Conservation (phyloP, 2,888 invertebrate genomes). For the Ormyrus rosae region DNA sequence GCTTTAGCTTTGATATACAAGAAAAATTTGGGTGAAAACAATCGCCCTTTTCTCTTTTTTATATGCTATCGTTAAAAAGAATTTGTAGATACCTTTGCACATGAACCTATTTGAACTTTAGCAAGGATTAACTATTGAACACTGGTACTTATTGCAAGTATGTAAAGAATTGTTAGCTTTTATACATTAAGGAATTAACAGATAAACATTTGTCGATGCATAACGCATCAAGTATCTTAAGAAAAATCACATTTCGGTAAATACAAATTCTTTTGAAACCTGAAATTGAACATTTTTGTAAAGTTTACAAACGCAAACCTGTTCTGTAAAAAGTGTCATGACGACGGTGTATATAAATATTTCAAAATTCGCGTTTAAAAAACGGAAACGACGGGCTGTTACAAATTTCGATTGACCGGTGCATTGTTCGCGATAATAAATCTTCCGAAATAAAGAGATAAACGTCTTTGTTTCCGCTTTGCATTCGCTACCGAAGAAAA, state of each 20-base stretch:
- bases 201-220: background rate
- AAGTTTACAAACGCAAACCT: constrained; percentile 7
- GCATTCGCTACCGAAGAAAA: background rate
- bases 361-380: constrained; percentile 17
- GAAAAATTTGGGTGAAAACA: background rate
- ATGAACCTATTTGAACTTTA: too few relatives aligned
- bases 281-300: background rate
- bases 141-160: too few relatives aligned
- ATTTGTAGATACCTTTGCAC: constrained; percentile 1
- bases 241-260: background rate
- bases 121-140: too few relatives aligned
- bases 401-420: constrained; percentile 28
- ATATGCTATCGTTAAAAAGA: background rate
- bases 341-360: constrained; percentile 12
- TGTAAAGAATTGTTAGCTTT: too few relatives aligned
- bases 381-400: constrained; percentile 9
- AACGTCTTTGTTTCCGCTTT: constrained; percentile 3
- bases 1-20: background rate
- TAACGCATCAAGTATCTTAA: too few relatives aligned
- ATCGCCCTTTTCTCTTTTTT: background rate
- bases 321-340: background rate
- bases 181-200: too few relatives aligned
- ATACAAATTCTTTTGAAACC: constrained; percentile 2
- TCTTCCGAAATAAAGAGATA: constrained; percentile 8
- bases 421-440: constrained; percentile 14